Evolutionary conservation across 2,797 vertebrate species (phyloP), one percentile per base, ranked within the genome.

Genomic region (Oreortyx pictus): DNA sequence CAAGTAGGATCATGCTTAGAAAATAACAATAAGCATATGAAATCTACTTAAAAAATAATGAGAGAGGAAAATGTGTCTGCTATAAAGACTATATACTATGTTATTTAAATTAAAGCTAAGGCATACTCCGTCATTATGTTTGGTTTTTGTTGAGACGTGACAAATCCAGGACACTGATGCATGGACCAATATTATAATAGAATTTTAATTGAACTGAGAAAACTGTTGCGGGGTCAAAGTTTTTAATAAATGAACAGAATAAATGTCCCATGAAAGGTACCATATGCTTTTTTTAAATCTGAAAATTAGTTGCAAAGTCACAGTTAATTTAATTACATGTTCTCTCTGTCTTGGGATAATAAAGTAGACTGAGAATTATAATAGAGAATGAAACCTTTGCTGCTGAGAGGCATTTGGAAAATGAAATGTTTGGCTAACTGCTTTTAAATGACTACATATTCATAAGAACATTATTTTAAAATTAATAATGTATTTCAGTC

Each of bases 241-340:
- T 91, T 92, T 93, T 92, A 97, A 96, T 97, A 84, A 96, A 94
- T 94, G 88, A 93, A 27, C 50, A 33, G 71, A 92, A 74, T 93
- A 94, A 96, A 96, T 94, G 93, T 96, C 90, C 86, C 86, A 85
- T 96, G 84, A 95, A 96, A 97, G 90, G 31, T 67, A 94, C 49
- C 84, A 80, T 93, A 94, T 73, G 60, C 0, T 82, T 90, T 88
- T 57, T 88, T 91, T 19, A 93, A 96, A 94, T 95, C 82, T 92
- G 75, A 94, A 95, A 95, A 97, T 97, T 78, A 94, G 50, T 95
- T 97, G 74, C 89, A 90, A 94, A 97, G 88, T 95, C 93, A 96
- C 86, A 96, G 80, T 92, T 97, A 96, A 97, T 97, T 97, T 96
- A 96, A 97, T 97, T 97, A 97, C 76, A 70, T 75, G 13, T 13